These are phyloP conservation scores for Paramisgurnus dabryanus DNA, from an alignment of 2,113 vertebrate genomes.

Conservation along the genomic window DNA sequence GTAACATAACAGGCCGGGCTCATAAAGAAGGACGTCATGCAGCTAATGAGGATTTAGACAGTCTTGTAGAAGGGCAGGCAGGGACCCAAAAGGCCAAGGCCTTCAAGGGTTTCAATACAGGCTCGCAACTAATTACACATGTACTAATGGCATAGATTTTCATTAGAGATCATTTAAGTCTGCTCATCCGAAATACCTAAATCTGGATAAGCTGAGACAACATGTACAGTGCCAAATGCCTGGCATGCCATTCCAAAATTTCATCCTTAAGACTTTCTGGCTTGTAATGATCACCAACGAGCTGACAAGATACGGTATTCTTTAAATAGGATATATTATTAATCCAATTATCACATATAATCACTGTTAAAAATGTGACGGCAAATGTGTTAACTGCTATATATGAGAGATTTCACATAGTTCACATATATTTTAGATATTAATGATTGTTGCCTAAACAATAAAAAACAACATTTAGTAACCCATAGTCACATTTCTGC, in stretches of 20 bases:
- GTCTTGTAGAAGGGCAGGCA: slow-evolving; percentile 76
- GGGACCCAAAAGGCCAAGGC: slow-evolving; percentile 78
- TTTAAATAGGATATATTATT: slow-evolving; percentile 14
- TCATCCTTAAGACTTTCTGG: background rate
- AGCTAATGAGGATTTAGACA: slow-evolving; percentile 82
- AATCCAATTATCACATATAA: slow-evolving; percentile 20
- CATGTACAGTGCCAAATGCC: slow-evolving; percentile 25
- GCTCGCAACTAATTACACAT: slow-evolving; percentile 79
- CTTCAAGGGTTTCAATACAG: slow-evolving; percentile 80
- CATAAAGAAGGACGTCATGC: slow-evolving; percentile 74
- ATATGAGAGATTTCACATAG: background rate
- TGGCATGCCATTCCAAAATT: slow-evolving; percentile 2
- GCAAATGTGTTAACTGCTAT: background rate
- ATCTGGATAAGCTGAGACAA: slow-evolving; percentile 56
- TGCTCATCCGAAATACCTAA: slow-evolving; percentile 63
- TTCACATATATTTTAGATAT: background rate
- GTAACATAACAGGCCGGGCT: slow-evolving; percentile 74
- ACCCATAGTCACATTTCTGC: no score
- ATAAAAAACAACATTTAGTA: no score
- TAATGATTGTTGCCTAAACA: no score
- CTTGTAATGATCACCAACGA: slow-evolving; percentile 17
- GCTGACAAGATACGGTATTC: slow-evolving; percentile 14
- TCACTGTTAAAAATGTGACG: slow-evolving; percentile 2
- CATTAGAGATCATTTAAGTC: slow-evolving; percentile 79
- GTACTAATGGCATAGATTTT: slow-evolving; percentile 78